phyloP scores from a whole-genome alignment of 2,888 invertebrate species.

The Steromphala cineraria region DNA sequence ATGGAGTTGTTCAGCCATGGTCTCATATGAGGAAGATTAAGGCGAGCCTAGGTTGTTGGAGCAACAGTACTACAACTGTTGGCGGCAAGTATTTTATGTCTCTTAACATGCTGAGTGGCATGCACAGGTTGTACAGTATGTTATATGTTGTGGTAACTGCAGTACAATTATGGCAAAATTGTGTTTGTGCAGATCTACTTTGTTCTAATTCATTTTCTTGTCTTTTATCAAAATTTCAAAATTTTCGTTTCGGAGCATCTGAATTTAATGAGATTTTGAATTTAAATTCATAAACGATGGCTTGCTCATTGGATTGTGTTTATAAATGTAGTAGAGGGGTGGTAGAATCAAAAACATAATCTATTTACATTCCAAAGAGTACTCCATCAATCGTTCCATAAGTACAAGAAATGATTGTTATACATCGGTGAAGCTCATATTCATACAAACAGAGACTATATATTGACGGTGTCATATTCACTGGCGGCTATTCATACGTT shows the following conservation, averaged over 20 bases:
- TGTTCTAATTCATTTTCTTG: constrained; percentile 13
- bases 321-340: background rate
- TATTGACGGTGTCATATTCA: background rate
- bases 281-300: constrained; percentile 1
- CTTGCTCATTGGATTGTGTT: constrained; percentile 7
- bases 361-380: constrained; percentile 7
- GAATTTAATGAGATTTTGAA: background rate
- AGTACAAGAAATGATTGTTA: no score
- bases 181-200: constrained; percentile 3
- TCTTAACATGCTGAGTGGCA: constrained; percentile 38
- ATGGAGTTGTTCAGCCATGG: constrained; percentile 40
- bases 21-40: constrained; percentile 22
- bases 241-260: background rate
- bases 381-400: background rate
- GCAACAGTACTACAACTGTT: constrained; percentile 46
- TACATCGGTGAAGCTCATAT: no score
- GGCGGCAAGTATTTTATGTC: constrained; percentile 56
- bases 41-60: constrained; percentile 20
- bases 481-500: constrained; percentile 5
- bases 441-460: no score
- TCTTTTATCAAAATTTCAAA: constrained; percentile 14
- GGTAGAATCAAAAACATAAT: background rate
- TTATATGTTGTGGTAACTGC: constrained; percentile 23
- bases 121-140: constrained; percentile 14
- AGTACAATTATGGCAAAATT: constrained; percentile 8